Percentiles rank a stretch among this genome's conserved stretches.
These are phyloP conservation scores for Neotoxoptera formosana DNA, from an alignment of 1,140 invertebrate species.

Conservation along the genomic window DNA sequence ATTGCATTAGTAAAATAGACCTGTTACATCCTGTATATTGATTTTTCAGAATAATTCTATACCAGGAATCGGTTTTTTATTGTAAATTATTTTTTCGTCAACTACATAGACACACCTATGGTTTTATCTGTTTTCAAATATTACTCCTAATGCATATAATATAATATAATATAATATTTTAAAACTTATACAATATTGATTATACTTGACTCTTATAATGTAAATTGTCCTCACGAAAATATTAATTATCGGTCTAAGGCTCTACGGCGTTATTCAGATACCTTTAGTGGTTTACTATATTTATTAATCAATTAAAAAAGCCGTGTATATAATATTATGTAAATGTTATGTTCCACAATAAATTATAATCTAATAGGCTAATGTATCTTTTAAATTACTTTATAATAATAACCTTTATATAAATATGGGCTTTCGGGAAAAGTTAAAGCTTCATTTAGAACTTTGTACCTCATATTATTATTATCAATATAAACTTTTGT, in stretches of 20 bases:
- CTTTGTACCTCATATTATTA: neutral
- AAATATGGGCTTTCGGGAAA: neutral
- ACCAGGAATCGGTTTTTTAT: no score
- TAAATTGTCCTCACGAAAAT: neutral
- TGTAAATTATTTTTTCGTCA: neutral
- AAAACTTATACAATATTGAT: neutral
- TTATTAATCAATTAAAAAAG: neutral
- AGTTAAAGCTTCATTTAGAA: neutral
- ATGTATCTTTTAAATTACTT: conserved; percentile 14
- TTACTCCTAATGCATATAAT: no score
- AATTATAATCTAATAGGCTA: conserved; percentile 4
- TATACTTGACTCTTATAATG: neutral
- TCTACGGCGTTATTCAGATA: neutral
- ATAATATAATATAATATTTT: neutral
- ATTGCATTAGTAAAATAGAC: no score
- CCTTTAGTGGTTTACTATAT: neutral
- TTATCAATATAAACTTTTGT: neutral
- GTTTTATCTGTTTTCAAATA: neutral
- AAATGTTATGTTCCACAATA: neutral
- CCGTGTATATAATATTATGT: neutral
- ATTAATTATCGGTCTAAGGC: neutral
- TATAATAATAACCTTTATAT: neutral
- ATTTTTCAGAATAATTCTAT: no score
- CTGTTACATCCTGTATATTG: no score
- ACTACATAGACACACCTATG: neutral